Base-by-base conservation (phyloP, 2,797 vertebrate species). In the Chanos chanos region DNA sequence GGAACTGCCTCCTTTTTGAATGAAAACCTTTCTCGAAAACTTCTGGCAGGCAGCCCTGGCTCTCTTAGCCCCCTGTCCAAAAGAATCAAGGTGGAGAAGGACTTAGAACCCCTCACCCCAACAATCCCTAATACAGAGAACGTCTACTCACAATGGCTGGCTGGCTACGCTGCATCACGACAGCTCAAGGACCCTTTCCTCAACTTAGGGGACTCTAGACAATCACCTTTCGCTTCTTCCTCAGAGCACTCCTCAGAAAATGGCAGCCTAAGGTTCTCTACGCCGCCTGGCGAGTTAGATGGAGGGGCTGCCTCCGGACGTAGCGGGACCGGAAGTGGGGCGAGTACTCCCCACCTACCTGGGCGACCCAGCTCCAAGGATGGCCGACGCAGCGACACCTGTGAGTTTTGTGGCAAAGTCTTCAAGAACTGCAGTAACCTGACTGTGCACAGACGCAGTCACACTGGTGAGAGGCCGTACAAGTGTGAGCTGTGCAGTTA, bases 371-470 rank as follows among this genome's bases (percentile, higher is more conserved):
- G 87, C 90, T 98, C 95, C 81, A 98, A 98, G 91, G 94, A 97
- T 66, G 88, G 95, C 83, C 94, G 93, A 76, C 95, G 95, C 86
- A 98, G 94, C 82, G 95, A 97, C 92, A 97, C 94, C 77, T 98
- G 95, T 82, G 95, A 98, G 87, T 97, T 88, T 89, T 98, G 95
- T 77, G 95, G 95, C 83, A 98, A 98, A 86, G 89, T 97, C 86
- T 98, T 98, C 90, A 97, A 97, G 90, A 98, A 98, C 94, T 97
- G 95, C 94, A 98, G 95, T 88, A 98, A 98, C 89, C 91, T 98
- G 91, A 98, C 95, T 77, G 95, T 98, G 86, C 95, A 98, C 87
- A 92, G 95, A 82, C 94, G 95, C 87, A 97, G 95, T 86, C 95
- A 97, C 93, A 97, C 95, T 43, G 95, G 95, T 74, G 95, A 98